Evolutionary conservation across 2,113 vertebrate species (phyloP).

Genomic region (human (Homo sapiens)): GRCh38 chr2:16675501-16676000

Average conservation of each 20-base stretch:
- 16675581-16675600: neutral
- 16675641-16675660: neutral
- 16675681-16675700: neutral
- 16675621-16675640: neutral
- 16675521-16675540: neutral
- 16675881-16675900: neutral
- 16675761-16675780: neutral
- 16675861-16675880: neutral
- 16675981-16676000: neutral
- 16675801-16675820: neutral
- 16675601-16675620: neutral
- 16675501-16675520: neutral
- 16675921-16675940: neutral
- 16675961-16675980: neutral
- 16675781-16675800: neutral
- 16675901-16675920: neutral
- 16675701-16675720: neutral
- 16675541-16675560: neutral
- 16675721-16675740: neutral
- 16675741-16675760: neutral
- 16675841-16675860: neutral
- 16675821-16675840: constrained; percentile 9
- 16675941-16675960: neutral
- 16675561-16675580: neutral
- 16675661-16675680: neutral